Percentiles rank a stretch among this genome's conserved stretches.
Conservation (phyloP, 2,888 invertebrate species). For the Megaustenia siamemsis region DNA sequence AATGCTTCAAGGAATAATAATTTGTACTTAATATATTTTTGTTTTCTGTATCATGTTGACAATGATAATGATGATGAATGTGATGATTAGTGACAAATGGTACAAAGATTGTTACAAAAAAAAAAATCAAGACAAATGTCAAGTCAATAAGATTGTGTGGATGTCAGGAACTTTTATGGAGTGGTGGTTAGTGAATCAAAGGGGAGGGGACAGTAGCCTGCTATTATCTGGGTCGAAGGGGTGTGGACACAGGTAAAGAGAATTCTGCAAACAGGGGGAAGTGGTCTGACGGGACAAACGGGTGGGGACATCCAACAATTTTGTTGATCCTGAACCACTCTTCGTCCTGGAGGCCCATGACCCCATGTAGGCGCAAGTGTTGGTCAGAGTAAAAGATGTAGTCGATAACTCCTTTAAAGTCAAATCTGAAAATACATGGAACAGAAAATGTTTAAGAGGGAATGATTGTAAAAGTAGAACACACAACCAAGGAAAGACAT, state of each 20-base stretch:
- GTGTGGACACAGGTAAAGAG: constrained; percentile 71
- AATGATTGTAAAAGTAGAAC: no score
- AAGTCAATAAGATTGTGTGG: neutral
- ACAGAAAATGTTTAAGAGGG: no score
- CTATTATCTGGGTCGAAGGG: constrained; percentile 50
- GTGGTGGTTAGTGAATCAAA: neutral
- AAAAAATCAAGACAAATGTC: neutral
- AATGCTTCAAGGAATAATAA: neutral
- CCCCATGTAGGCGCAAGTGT: constrained; percentile 95
- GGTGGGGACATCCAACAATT: constrained; percentile 98
- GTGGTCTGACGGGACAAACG: constrained; percentile 92
- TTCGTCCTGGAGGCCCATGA: constrained; percentile 94
- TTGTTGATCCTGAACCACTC: constrained; percentile 91
- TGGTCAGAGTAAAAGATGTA: constrained; percentile 99
- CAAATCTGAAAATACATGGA: constrained; percentile 85
- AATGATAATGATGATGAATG: neutral
- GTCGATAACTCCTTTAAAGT: constrained; percentile 99
- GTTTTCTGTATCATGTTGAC: neutral
- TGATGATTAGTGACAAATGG: neutral
- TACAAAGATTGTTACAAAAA: constrained; percentile 28
- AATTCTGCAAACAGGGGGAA: constrained; percentile 79
- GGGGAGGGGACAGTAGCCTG: constrained; percentile 19
- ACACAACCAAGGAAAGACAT: no score
- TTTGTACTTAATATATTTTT: neutral
- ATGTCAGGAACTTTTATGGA: constrained; percentile 10